A percentile compares a stretch with the other conserved stretches of the same genome.
phyloP scores from a whole-genome alignment of 1,140 invertebrate species.

The Bombus huntii region DNA sequence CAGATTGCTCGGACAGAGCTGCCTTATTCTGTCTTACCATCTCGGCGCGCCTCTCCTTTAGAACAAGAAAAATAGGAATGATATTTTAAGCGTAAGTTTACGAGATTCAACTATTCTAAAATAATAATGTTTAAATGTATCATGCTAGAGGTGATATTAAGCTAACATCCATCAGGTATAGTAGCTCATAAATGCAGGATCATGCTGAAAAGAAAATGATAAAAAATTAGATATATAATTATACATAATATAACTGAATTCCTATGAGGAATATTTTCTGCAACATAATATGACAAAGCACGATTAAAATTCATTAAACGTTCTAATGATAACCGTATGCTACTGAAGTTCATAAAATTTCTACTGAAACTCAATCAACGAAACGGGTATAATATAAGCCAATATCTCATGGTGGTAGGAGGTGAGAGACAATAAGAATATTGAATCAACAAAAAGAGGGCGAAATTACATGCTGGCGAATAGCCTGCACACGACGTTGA shows the following conservation, averaged over 20 bases:
- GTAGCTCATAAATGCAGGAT: conserved; percentile 34
- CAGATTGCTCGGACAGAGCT: conserved; percentile 78
- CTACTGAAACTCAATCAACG: conserved; percentile 53
- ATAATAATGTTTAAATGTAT: conserved; percentile 11
- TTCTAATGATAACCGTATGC: conserved; percentile 20
- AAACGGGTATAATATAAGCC: conserved; percentile 45
- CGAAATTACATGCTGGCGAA: conserved; percentile 87
- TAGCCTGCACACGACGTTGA: conserved; percentile 90
- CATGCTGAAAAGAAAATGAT: conserved; percentile 52
- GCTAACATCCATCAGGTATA: conserved; percentile 41
- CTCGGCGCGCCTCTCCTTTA: conserved; percentile 92
- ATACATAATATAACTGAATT: conserved; percentile 2
- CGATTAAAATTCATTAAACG: conserved; percentile 37
- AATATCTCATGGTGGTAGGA: conserved; percentile 19
- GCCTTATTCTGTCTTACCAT: conserved; percentile 93
- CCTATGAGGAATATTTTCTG: conserved; percentile 3
- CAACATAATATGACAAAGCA: conserved; percentile 56
- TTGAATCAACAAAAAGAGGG: conserved; percentile 48
- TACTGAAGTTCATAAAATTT: conserved; percentile 7
- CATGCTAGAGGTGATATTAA: conserved; percentile 59
- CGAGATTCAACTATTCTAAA: background rate
- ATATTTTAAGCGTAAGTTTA: background rate
- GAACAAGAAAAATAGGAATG: conserved; percentile 61
- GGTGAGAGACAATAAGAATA: conserved; percentile 37
- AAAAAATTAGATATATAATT: conserved; percentile 1